Conservation (phyloP, 2,113 vertebrate genomes). For the Miniopterus natalensis region DNA sequence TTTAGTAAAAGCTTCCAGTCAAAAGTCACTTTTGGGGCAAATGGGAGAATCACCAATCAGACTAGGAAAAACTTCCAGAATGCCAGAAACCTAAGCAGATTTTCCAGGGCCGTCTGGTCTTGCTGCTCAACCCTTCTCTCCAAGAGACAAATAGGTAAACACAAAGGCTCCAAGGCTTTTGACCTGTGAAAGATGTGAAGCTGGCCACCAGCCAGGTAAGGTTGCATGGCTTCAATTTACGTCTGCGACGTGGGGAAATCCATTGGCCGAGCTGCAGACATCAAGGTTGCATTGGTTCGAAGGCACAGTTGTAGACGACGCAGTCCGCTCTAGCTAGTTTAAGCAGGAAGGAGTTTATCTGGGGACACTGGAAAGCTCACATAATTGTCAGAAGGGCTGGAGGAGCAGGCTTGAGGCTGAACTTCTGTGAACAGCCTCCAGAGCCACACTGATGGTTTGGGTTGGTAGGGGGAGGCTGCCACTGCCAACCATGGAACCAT, state of each 20-base stretch:
- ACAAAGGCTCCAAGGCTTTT: background rate
- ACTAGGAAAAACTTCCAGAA: background rate
- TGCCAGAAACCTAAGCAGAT: background rate
- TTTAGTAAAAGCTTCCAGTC: constrained; percentile 11
- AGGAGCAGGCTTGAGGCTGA: background rate
- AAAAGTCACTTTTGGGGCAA: constrained; percentile 16
- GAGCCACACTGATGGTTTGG: background rate
- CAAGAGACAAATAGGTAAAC: background rate
- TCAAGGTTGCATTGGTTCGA: background rate
- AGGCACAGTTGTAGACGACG: background rate
- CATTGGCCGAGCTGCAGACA: background rate
- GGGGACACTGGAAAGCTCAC: background rate
- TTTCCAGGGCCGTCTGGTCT: constrained; percentile 14
- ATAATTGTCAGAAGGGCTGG: background rate
- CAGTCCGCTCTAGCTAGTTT: background rate
- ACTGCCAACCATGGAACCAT: background rate
- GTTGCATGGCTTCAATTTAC: background rate
- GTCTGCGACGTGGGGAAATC: background rate
- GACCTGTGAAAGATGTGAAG: background rate
- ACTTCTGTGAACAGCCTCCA: background rate
- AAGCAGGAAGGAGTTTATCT: background rate
- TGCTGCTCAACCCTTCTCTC: background rate
- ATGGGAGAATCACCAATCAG: background rate
- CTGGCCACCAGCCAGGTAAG: background rate
- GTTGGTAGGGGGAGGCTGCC: background rate